Evolutionary conservation across 2,113 vertebrate genomes (phyloP).

Genomic region (Xiphophorus hellerii): DNA sequence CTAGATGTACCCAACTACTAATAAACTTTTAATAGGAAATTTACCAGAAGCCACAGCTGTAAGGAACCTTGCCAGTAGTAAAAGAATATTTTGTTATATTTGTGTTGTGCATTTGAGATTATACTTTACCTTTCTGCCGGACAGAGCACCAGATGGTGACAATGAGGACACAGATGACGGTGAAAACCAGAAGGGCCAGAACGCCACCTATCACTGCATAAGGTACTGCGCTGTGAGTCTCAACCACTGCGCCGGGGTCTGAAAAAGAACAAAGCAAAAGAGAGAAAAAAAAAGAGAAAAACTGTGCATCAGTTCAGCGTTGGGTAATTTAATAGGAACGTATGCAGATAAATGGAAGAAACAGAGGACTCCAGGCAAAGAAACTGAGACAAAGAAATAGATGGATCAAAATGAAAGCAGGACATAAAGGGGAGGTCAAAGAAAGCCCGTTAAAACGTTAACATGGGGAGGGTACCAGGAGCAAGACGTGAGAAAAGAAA

Average conservation of each 20-base stretch:
- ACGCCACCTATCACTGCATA: slow-evolving; percentile 92
- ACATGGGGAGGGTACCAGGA: slow-evolving; percentile 21
- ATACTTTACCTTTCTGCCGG: slow-evolving; percentile 88
- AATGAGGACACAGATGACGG: slow-evolving; percentile 90
- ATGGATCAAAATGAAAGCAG: slow-evolving; percentile 31
- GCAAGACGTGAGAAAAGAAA: slow-evolving; percentile 35
- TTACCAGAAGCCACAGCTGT: slow-evolving; percentile 7
- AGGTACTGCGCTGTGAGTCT: slow-evolving; percentile 89
- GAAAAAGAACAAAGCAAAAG: slow-evolving; percentile 25
- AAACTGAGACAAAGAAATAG: slow-evolving; percentile 34
- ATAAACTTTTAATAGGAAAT: slow-evolving; percentile 35
- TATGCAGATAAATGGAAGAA: slow-evolving; percentile 17
- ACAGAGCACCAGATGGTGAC: slow-evolving; percentile 94
- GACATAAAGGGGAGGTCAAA: slow-evolving; percentile 35
- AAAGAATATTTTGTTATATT: slow-evolving; percentile 13
- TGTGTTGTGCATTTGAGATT: neutral
- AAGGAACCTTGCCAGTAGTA: slow-evolving; percentile 12
- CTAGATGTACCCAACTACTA: slow-evolving; percentile 8
- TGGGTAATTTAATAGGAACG: slow-evolving; percentile 12
- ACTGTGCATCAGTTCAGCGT: slow-evolving; percentile 1
- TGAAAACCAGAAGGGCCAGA: slow-evolving; percentile 90
- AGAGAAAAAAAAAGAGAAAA: neutral
- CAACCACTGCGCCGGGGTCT: slow-evolving; percentile 91
- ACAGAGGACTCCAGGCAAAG: slow-evolving; percentile 14
- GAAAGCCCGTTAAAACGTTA: slow-evolving; percentile 25